Percentiles rank a stretch among this genome's conserved stretches.
These are phyloP conservation scores for Berghia stephanieae DNA, from an alignment of 1,140 invertebrate species.

Conservation along the genomic window DNA sequence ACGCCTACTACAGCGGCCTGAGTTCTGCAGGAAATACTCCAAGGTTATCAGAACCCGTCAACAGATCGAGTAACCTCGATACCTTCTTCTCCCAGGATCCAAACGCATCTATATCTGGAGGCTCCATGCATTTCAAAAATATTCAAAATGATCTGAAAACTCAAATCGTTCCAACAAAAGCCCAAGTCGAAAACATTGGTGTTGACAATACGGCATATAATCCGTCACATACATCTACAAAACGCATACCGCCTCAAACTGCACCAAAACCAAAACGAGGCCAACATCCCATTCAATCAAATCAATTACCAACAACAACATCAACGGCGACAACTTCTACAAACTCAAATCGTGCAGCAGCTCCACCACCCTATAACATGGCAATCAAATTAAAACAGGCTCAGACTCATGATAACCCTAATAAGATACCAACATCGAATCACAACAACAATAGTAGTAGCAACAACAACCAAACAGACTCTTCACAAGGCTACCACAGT, in stretches of 20 bases:
- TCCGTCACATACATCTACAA: not conserved
- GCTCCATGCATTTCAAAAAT: not conserved
- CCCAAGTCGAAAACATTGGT: not conserved
- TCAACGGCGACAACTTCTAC: too few relatives aligned
- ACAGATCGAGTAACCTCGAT: not conserved
- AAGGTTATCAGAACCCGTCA: constrained; percentile 1
- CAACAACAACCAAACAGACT: too few relatives aligned
- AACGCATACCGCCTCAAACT: not conserved
- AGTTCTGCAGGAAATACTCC: constrained; percentile 14
- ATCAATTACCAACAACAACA: too few relatives aligned
- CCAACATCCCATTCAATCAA: too few relatives aligned
- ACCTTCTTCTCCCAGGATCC: not conserved
- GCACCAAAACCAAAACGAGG: too few relatives aligned
- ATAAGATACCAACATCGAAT: too few relatives aligned
- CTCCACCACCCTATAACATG: constrained; percentile 11
- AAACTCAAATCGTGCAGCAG: not conserved
- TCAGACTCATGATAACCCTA: not conserved
- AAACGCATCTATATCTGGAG: not conserved
- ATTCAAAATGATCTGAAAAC: not conserved
- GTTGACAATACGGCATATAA: not conserved
- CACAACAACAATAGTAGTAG: too few relatives aligned
- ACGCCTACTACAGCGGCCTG: not conserved
- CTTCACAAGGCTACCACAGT: too few relatives aligned
- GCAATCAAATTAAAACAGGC: not conserved
- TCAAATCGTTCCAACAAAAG: not conserved